Percentiles rank a stretch among this genome's conserved stretches.
These are phyloP conservation scores for Choristoneura fumiferana DNA, from an alignment of 1,140 invertebrate species.

Conservation along the genomic window DNA sequence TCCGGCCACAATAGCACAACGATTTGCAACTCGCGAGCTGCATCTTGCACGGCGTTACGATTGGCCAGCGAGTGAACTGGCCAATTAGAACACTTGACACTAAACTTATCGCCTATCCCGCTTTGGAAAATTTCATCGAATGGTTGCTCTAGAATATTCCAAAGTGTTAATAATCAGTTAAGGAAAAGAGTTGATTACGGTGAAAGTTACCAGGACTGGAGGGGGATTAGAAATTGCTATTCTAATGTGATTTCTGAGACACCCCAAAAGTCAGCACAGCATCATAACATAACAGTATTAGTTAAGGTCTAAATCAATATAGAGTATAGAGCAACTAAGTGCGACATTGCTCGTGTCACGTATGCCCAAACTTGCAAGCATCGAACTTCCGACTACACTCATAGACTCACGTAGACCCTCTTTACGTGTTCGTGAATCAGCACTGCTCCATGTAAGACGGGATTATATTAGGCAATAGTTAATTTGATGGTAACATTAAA, in stretches of 20 bases:
- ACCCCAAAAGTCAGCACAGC: not conserved
- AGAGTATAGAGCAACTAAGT: not conserved
- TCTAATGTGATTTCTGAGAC: no score
- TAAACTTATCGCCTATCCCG: no score
- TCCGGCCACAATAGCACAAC: slow-evolving; percentile 62
- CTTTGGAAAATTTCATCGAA: no score
- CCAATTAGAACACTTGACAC: slow-evolving; percentile 3
- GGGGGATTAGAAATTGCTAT: no score
- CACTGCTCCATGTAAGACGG: not conserved
- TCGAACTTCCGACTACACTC: not conserved
- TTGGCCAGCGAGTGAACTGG: not conserved
- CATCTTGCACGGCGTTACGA: slow-evolving; percentile 28
- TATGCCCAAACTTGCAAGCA: slow-evolving; percentile 6
- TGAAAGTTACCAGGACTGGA: no score
- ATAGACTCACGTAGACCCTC: slow-evolving; percentile 7
- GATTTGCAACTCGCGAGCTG: slow-evolving; percentile 45
- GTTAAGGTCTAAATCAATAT: slow-evolving; percentile 8
- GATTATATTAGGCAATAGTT: not conserved
- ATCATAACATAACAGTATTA: slow-evolving; percentile 13
- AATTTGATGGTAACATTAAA: no score
- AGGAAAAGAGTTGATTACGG: no score
- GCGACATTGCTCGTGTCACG: slow-evolving; percentile 2
- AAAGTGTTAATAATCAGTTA: no score
- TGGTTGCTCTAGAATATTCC: no score
- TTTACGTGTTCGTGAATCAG: not conserved